A percentile compares a stretch with the other conserved stretches of the same genome.
Conservation (phyloP, 2,113 vertebrate species). For the Herpetotheres cachinnans region DNA sequence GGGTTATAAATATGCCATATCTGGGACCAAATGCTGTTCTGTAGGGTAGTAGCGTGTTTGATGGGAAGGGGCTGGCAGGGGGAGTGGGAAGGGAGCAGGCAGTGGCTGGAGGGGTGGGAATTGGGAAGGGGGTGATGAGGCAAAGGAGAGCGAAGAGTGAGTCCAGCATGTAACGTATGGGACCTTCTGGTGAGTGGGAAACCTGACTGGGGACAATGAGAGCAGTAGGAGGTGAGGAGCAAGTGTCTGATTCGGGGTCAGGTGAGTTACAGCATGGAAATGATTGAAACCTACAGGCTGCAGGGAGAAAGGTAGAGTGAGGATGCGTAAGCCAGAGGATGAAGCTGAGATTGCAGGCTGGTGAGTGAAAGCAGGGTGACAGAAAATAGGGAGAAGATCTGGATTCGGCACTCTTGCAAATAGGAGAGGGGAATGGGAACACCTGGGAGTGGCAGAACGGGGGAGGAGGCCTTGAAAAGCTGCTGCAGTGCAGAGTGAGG, state of each 20-base stretch:
- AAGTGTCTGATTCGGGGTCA: background rate
- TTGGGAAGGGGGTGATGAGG: background rate
- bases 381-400: background rate
- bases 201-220: fast-evolving
- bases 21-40: background rate
- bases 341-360: background rate
- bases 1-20: background rate
- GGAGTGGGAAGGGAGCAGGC: background rate
- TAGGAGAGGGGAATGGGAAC: fast-evolving
- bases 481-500: background rate
- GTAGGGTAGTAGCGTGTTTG: fast-evolving
- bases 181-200: background rate
- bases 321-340: fast-evolving
- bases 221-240: background rate
- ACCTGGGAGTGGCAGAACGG: fast-evolving
- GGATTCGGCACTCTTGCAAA: fast-evolving
- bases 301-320: background rate
- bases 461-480: background rate
- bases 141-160: background rate
- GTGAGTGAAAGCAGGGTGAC: fast-evolving
- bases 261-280: background rate
- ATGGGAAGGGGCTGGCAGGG: background rate
- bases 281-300: background rate
- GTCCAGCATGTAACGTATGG: background rate
- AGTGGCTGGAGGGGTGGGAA: background rate